A percentile compares a stretch with the other conserved stretches of the same genome.
Conservation (phyloP, 2,797 vertebrate genomes). For the Anabas testudineus region DNA sequence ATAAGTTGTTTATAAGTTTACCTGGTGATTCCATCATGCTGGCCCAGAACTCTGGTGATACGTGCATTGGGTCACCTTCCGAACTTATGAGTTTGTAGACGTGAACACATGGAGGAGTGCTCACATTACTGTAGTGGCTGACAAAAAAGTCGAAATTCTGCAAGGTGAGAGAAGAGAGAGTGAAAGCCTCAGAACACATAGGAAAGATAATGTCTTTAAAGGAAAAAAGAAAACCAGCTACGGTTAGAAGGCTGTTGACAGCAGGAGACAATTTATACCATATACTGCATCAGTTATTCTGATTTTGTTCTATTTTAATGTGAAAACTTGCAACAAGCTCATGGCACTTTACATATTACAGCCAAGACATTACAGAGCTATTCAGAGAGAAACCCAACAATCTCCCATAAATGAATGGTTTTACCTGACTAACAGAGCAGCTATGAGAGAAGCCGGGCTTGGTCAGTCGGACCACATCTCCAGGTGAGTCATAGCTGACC, state of each 20-base stretch:
- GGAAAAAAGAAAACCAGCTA: not conserved
- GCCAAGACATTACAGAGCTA: no score
- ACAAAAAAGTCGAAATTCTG: slow-evolving; percentile 99
- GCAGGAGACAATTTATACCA: no score
- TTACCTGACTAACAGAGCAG: slow-evolving; percentile 94
- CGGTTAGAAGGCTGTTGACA: no score
- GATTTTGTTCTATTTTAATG: no score
- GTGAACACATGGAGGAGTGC: slow-evolving; percentile 94
- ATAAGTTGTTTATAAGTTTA: slow-evolving; percentile 78
- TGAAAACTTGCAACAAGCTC: no score
- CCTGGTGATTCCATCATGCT: slow-evolving; percentile 99
- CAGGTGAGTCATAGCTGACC: slow-evolving; percentile 88
- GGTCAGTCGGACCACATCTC: slow-evolving; percentile 90
- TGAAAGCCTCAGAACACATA: not conserved
- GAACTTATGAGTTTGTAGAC: slow-evolving; percentile 93
- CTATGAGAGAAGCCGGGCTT: slow-evolving; percentile 92
- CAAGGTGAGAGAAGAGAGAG: slow-evolving; percentile 6
- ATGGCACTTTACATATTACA: no score
- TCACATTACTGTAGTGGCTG: slow-evolving; percentile 97
- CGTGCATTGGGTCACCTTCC: slow-evolving; percentile 86
- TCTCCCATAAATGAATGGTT: slow-evolving; percentile 54
- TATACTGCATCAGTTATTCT: no score
- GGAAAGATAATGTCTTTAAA: not conserved
- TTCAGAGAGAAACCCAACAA: no score
- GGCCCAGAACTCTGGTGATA: slow-evolving; percentile 95